Evolutionary conservation across 2,113 vertebrate species (phyloP), one percentile per base, ranked within the genome.

Genomic region (Gopherus flavomarginatus): DNA sequence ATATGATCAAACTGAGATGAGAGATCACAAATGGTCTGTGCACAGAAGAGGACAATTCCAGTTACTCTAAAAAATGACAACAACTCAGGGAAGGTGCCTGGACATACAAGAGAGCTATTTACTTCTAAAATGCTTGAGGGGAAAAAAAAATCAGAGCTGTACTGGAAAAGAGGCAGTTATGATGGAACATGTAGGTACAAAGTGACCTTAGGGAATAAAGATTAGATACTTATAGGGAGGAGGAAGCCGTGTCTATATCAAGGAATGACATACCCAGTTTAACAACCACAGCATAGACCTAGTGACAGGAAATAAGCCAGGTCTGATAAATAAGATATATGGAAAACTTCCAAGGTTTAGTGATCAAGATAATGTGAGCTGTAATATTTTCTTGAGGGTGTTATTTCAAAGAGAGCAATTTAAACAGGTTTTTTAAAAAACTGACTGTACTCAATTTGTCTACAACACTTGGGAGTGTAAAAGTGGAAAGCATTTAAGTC

Each of bases 361-460:
- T 62, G 24, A 92, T 52, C 21, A 3, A 38, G 14, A 84, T 35
- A 92, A 50, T 78, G 81, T 52, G 52, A 91, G 77, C 62, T 86
- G 80, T 78, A 90, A 78, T 52, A 35, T 83, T 87, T 91, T 92
- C 80, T 79, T 81, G 19, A 94, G 78, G 81, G 44, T 78, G 56
- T 44, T 91, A 42, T 90, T 87, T 91, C 52, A 86, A 78, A 93
- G 90, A 92, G 93, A 87, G 42, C 9, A 86, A 95, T 80, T 91
- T 35, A 83, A 86, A 84, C 4, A 1, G 54, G 38, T 89, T 52
- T 52, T 29, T 21, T 72, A 78, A 42, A 94, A 54, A 90, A 87
- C 31, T 59, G 79, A 87, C 47, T 47, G 11, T 4, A 93, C 95
- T 87, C 57, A 53, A 94, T 89, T 90, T 89, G 82, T 87, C 89